A percentile compares a stretch with the other conserved stretches of the same genome.
These are phyloP conservation scores for Gisinianus flammeolus DNA, from an alignment of 2,888 invertebrate species.

Conservation along the genomic window DNA sequence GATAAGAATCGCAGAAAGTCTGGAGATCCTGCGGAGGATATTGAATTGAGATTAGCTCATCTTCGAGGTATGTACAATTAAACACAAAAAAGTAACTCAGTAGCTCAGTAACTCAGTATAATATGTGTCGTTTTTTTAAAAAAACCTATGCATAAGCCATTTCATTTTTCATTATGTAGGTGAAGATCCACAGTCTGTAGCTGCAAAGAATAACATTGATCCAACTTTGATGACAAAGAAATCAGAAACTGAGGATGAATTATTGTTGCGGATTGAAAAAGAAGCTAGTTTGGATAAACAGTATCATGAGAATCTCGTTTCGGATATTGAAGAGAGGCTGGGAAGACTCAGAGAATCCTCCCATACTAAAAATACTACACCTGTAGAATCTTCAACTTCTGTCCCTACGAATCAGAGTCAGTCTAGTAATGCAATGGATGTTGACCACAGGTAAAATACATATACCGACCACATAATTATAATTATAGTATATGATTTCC, in stretches of 20 bases:
- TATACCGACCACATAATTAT: not conserved
- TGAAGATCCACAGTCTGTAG: not conserved
- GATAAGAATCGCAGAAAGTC: conserved; percentile 39
- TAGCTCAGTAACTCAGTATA: not conserved
- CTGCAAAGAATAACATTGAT: not conserved
- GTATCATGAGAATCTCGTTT: conserved; percentile 59
- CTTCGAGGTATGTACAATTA: conserved; percentile 70
- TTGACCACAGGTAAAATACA: not conserved
- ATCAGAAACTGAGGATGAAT: conserved; percentile 73
- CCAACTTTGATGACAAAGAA: conserved; percentile 61
- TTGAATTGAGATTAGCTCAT: conserved; percentile 59
- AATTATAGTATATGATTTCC: not conserved
- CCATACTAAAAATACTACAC: not conserved
- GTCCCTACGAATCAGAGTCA: not conserved
- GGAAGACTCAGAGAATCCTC: conserved; percentile 39
- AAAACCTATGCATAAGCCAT: not conserved
- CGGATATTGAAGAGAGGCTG: conserved; percentile 67
- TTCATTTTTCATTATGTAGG: not conserved
- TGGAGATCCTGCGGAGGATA: conserved; percentile 64
- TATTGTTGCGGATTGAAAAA: conserved; percentile 67
- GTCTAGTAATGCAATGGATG: conserved; percentile 10
- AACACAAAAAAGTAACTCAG: not conserved
- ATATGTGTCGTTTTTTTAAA: not conserved
- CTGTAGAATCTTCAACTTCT: not conserved
- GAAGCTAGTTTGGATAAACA: conserved; percentile 59